Conservation (phyloP, 2,888 invertebrate species). For the Gnatocerus cornutus region DNA sequence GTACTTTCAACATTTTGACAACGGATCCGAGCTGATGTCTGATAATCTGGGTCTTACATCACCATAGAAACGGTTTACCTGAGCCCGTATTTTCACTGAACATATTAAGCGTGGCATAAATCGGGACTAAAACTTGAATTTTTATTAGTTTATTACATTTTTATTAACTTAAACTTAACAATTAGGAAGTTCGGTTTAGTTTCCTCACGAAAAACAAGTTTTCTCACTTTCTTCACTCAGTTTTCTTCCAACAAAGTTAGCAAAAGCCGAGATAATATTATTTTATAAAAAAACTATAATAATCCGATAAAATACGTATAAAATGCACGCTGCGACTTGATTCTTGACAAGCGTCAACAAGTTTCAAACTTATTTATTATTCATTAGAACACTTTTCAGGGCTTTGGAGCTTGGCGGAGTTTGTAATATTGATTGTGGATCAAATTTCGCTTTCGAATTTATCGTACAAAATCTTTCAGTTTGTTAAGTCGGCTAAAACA, state of each 20-base stretch:
- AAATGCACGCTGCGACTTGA: too few species aligned
- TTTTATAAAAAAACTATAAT: too few species aligned
- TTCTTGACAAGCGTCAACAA: slow-evolving; percentile 7
- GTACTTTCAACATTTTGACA: slow-evolving; percentile 4
- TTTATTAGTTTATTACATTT: too few species aligned
- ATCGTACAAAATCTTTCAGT: not conserved
- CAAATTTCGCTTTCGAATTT: slow-evolving; percentile 8
- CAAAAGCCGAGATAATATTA: too few species aligned
- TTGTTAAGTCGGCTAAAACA: not conserved
- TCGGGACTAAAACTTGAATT: slow-evolving; percentile 3
- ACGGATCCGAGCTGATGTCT: slow-evolving; percentile 12
- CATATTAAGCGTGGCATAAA: slow-evolving; percentile 16
- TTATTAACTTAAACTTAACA: too few species aligned
- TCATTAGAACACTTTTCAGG: slow-evolving; percentile 13
- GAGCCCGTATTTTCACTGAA: slow-evolving; percentile 11
- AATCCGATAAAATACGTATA: too few species aligned
- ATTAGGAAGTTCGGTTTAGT: too few species aligned
- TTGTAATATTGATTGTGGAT: slow-evolving; percentile 19
- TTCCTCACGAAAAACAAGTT: too few species aligned
- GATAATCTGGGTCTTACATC: slow-evolving; percentile 28
- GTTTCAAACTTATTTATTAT: slow-evolving; percentile 6
- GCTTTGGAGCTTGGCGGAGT: not conserved
- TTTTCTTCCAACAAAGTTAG: too few species aligned
- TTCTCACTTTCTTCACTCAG: too few species aligned
- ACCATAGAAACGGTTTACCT: slow-evolving; percentile 37